Conservation (phyloP, 64 coral and sea anemone species). For the Montipora foliosa region DNA sequence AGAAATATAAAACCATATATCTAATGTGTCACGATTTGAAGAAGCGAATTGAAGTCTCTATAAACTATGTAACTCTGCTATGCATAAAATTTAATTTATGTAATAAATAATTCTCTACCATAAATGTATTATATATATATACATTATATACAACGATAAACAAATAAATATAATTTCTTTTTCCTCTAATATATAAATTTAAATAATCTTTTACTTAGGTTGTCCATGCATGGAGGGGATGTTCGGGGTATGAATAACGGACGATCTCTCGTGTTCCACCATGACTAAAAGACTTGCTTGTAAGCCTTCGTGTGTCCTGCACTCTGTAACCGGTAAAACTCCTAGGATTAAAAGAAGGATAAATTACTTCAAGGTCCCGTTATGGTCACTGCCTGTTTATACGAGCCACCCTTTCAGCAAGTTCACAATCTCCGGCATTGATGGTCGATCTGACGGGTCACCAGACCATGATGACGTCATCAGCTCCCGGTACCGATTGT, state of each 20-base stretch:
- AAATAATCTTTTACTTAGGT: neutral
- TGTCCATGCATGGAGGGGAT: neutral
- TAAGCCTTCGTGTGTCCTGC: neutral
- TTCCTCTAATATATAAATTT: neutral
- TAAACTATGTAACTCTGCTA: conserved; percentile 10
- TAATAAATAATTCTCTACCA: conserved; percentile 10
- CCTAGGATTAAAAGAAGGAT: neutral
- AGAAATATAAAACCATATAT: neutral
- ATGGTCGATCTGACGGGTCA: conserved; percentile 62
- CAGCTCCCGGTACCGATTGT: conserved; percentile 91
- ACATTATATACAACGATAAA: neutral
- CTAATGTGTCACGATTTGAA: neutral
- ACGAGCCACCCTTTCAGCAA: neutral
- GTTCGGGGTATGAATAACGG: neutral
- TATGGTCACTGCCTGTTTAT: neutral
- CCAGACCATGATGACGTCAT: conserved; percentile 88
- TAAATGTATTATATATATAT: conserved; percentile 17
- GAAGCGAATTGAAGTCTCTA: neutral
- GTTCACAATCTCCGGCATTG: conserved; percentile 62
- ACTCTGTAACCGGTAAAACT: conserved; percentile 1
- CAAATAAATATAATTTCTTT: neutral
- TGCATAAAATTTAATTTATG: conserved; percentile 26
- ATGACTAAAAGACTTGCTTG: neutral
- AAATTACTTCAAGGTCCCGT: neutral
- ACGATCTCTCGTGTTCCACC: neutral